Evolutionary conservation across 2,888 invertebrate genomes (phyloP), one percentile per base, ranked within the genome.

Genomic region (Cryptophagus acutangulus): DNA sequence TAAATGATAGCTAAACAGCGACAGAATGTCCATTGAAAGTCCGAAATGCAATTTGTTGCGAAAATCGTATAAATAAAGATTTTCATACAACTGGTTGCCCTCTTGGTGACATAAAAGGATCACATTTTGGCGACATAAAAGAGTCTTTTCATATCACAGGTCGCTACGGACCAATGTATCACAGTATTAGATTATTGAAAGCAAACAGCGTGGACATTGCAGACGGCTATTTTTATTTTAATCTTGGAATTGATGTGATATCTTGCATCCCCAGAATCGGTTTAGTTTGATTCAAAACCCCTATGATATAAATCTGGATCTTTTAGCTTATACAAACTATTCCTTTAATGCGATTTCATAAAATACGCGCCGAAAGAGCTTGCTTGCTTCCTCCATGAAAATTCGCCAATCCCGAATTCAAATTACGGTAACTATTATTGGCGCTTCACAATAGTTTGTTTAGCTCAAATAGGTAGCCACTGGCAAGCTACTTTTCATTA

Each of bases 211-310:
- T 48, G 48, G 46, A 46, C 46, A 46, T 39, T 43, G 49, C 44
- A 33, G 36, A 29, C 26, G 47, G 44, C 46, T 40, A 46, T 48
- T 52, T 50, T 47, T 46, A 53, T 52, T 57, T 55, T 55, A 59
- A 59, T 59, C 58, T 54, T 38, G 38, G 48, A 49, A 58, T 57
- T 57, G 58, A 58, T 56, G 55, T 37, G 55, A 54, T n/a, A n/a
- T 57, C 54, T 54, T 40, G 49, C 47, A 49, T 47, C 51, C 41
- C 29, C 36, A 36, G 40, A 40, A 3, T 31, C 40, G 44, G 46
- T 39, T 44, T 47, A 42, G 45, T 45, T 28, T 39, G 41, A 44
- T 29, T 36, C 41, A 36, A 36, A 43, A 48, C 43, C 45, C n/a
- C 38, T 34, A 38, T 46, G 52, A 50, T 52, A 48, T 52, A 50